Conservation (phyloP, 2,888 invertebrate genomes). For the Folsomia candida region DNA sequence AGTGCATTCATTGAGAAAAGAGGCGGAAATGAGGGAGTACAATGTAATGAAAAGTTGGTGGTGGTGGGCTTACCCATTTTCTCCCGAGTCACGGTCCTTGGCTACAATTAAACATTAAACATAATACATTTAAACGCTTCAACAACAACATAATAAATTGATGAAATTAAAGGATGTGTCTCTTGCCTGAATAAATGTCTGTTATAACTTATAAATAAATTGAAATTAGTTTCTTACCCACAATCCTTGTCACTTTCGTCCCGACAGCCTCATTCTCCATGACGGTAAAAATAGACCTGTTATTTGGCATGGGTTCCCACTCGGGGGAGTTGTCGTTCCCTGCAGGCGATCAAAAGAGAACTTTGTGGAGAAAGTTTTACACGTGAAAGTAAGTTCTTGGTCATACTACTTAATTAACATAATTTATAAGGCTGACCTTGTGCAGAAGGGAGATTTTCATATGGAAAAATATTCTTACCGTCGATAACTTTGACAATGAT, state of each 20-base stretch:
- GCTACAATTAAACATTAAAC: no score
- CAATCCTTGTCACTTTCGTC: conserved; percentile 76
- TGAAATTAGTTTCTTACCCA: no score
- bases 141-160: no score
- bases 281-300: conserved; percentile 61
- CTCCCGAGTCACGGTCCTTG: conserved; percentile 80
- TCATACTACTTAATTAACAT: background rate
- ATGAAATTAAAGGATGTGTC: no score
- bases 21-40: no score
- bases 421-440: no score
- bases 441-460: no score
- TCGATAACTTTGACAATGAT: conserved; percentile 85
- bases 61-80: conserved; percentile 63
- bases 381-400: background rate
- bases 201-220: no score
- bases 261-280: conserved; percentile 87
- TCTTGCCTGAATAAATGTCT: no score
- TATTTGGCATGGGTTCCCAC: conserved; percentile 53
- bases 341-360: conserved; percentile 2
- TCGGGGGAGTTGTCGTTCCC: conserved; percentile 57
- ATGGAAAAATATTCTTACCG: conserved; percentile 71
- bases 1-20: no score
- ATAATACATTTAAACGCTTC: no score
- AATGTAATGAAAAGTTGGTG: no score
- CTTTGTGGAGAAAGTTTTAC: background rate